Conservation (phyloP, 1,140 invertebrate species). For the Musca domestica region DNA sequence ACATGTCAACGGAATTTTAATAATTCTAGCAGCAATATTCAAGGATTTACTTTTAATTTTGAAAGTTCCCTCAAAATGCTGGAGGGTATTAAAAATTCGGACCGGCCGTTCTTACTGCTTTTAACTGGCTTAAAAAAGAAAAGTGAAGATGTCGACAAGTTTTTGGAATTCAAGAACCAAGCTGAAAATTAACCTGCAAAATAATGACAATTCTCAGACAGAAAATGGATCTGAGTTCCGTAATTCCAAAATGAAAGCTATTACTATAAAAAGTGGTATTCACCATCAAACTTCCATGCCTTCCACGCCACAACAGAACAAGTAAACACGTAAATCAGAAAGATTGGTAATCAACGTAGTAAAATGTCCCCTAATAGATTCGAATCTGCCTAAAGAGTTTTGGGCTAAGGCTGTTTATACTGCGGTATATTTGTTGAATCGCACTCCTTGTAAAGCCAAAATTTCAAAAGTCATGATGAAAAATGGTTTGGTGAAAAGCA, state of each 20-base stretch:
- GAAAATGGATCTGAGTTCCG: constrained; percentile 31
- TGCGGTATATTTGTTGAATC: constrained; percentile 21
- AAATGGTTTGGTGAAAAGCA: constrained; percentile 31
- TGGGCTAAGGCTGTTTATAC: constrained; percentile 56
- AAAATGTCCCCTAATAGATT: constrained; percentile 34
- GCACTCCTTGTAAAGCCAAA: constrained; percentile 35
- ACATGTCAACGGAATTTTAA: no score
- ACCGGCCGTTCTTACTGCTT: no score
- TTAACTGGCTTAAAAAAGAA: background rate
- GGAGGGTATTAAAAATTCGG: no score
- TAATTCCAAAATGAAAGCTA: constrained; percentile 26
- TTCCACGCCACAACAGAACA: constrained; percentile 45
- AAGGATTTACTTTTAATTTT: no score
- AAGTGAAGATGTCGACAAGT: background rate
- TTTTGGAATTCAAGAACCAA: background rate
- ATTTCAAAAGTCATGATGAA: constrained; percentile 35
- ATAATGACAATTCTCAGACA: background rate
- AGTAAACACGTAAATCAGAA: constrained; percentile 40
- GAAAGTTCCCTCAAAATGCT: no score
- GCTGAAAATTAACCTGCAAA: background rate
- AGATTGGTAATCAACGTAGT: constrained; percentile 33
- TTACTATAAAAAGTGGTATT: constrained; percentile 19
- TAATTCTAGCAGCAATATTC: no score
- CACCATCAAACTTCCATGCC: constrained; percentile 32
- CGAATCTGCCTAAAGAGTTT: constrained; percentile 44